phyloP scores from a whole-genome alignment of 1,140 invertebrate species.

The Anastrepha obliqua region DNA sequence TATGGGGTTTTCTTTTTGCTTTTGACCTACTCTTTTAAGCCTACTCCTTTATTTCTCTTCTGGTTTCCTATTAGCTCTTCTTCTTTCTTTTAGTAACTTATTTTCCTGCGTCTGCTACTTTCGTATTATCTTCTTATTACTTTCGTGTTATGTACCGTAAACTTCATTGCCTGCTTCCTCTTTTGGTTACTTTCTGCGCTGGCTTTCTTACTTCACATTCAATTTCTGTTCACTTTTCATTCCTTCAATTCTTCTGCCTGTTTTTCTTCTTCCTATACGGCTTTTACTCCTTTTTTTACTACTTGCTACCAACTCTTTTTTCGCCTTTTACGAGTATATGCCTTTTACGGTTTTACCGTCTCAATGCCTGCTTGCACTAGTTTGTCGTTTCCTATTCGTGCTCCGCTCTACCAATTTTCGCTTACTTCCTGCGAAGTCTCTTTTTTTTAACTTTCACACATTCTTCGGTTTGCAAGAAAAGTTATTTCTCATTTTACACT shows the following conservation, averaged over 20 bases:
- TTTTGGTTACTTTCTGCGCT: background rate
- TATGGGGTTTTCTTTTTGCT: too few relatives aligned
- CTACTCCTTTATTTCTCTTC: too few relatives aligned
- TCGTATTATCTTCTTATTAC: too few relatives aligned
- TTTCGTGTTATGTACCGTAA: too few relatives aligned
- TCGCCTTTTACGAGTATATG: background rate
- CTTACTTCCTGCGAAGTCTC: background rate
- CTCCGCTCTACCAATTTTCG: background rate
- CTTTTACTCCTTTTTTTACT: background rate
- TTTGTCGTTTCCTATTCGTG: constrained; percentile 22
- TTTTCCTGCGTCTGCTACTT: too few relatives aligned
- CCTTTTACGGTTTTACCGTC: background rate
- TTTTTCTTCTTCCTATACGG: background rate
- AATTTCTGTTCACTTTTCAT: background rate
- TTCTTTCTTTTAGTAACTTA: too few relatives aligned
- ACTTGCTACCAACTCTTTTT: background rate
- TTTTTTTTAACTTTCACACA: background rate
- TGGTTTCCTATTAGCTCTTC: too few relatives aligned
- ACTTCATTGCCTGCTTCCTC: background rate
- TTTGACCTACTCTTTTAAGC: too few relatives aligned
- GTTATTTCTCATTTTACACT: constrained; percentile 47
- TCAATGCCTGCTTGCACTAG: background rate
- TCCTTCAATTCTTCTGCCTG: background rate
- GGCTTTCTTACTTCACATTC: background rate
- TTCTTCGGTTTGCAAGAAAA: background rate